These are phyloP conservation scores for Ceratitis capitata DNA, from an alignment of 1,140 invertebrate genomes.

Conservation along the genomic window DNA sequence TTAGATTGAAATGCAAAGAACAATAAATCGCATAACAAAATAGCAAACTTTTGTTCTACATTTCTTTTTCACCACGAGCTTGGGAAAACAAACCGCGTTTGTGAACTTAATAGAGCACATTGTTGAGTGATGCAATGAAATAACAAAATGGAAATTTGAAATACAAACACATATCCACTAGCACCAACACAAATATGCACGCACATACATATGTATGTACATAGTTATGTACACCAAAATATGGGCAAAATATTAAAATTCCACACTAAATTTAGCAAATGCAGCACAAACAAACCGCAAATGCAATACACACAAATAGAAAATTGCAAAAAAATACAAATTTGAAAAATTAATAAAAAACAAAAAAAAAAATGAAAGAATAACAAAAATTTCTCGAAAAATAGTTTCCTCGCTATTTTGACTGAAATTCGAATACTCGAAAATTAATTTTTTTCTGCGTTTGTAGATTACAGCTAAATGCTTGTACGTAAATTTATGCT, in stretches of 20 bases:
- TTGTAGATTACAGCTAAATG: not conserved
- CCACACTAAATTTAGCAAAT: slow-evolving; percentile 1
- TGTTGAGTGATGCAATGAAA: not conserved
- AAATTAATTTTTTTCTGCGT: not conserved
- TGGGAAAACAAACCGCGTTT: not conserved
- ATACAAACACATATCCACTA: no score
- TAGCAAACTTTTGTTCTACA: not conserved
- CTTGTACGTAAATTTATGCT: not conserved
- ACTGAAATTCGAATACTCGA: slow-evolving; percentile 8
- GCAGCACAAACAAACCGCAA: not conserved
- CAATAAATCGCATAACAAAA: not conserved
- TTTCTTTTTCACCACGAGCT: not conserved
- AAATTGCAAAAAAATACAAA: not conserved
- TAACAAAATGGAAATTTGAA: not conserved
- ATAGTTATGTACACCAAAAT: not conserved
- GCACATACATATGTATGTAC: not conserved
- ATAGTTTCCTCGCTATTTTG: not conserved
- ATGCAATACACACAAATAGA: not conserved
- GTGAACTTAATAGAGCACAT: not conserved
- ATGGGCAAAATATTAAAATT: not conserved
- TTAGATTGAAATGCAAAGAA: not conserved
- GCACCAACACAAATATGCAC: no score
- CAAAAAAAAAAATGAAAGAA: not conserved
- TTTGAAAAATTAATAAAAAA: not conserved
- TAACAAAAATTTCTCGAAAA: not conserved